Base-by-base conservation (phyloP, 2,888 invertebrate genomes). In the Timema cristinae region DNA sequence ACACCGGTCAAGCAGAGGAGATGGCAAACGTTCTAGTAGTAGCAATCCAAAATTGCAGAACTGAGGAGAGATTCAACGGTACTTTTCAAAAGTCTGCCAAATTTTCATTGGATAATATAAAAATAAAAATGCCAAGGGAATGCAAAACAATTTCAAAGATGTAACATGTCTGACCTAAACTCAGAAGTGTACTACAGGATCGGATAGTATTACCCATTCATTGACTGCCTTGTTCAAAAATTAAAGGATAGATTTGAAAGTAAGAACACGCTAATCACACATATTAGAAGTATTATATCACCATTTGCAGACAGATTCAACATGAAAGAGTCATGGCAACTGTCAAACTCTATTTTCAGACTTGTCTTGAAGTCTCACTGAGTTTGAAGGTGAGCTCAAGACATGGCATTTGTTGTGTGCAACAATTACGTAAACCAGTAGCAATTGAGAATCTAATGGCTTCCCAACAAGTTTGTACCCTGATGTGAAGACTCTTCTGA, bases 401-500 rank as follows among this genome's bases (percentile, higher is more conserved):
- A 59, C 59, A 8, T 8, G 59, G 59, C 59, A 59, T 59, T 59
- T 59, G n/a, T 59, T 59, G 59, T 2, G 59, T 6, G 59, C 59
- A 59, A 59, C 59, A 59, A 59, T 59, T 4, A 8, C n/a, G 15
- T 13, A 1, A 6, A 59, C 59, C 8, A 11, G 59, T 59, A 4
- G 6, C 5, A 15, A 15, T 59, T 59, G 59, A 59, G 32, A 6
- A 4, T 32, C n/a, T 59, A 15, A 59, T 59, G 59, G 59, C 59
- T 16, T 59, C 59, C 59, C 59, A 59, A 59, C 59, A 59, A 15
- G 32, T n/a, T 59, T 59, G 63, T 63, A 63, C 63, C 16, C 63
- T 63, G 16, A 16, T 63, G 63, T 63, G 16, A 63, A 63, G 32
- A 63, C 63, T 63, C 63, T 63, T 47, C 63, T 63, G 47, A 16